Base-by-base conservation (phyloP, 2,113 vertebrate species). In the Coturnix japonica region DNA sequence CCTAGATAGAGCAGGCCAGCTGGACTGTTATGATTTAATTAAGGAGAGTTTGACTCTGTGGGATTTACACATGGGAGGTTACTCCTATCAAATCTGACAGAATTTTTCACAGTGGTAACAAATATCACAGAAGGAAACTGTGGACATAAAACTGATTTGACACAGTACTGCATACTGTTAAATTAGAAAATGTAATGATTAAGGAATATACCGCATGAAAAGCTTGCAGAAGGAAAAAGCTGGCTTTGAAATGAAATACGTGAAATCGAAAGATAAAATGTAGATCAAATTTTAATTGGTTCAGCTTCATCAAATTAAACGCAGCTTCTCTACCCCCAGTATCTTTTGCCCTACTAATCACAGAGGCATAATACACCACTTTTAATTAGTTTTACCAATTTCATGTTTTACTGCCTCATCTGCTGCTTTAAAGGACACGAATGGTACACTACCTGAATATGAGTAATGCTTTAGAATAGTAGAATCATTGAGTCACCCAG, bases 21-120 rank as follows among this genome's bases (percentile, higher is more conserved):
- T 95, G 91, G 93, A 92, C 93, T 94, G 85, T 94, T 94, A 89
- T 90, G 57, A 95, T 95, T 95, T 94, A 94, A 96, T 97, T 95
- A 95, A 95, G 75, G 57, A 67, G 56, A 78, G 53, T 78, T 84
- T 72, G 77, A 70, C 92, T 94, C 94, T 53, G 67, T 91, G 90
- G 87, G 91, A 93, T 94, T 95, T 87, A 96, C 87, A 95, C 71
- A 94, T 92, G 89, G 85, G 67, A 91, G 93, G 70, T 85, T 89
- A 87, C 72, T 93, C 85, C 80, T 81, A 93, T 75, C 53, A 72
- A 93, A 95, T 69, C 89, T 89, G 94, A 88, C 94, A 93, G 77
- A 87, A 65, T 85, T 93, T 92, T 95, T 91, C 80, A 93, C 72
- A 80, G 80, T 92, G 72, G 79, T 93, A 94, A 91, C 87, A 82